These are phyloP conservation scores for Sphinx pinastri DNA, from an alignment of 2,888 invertebrate species.

Conservation along the genomic window DNA sequence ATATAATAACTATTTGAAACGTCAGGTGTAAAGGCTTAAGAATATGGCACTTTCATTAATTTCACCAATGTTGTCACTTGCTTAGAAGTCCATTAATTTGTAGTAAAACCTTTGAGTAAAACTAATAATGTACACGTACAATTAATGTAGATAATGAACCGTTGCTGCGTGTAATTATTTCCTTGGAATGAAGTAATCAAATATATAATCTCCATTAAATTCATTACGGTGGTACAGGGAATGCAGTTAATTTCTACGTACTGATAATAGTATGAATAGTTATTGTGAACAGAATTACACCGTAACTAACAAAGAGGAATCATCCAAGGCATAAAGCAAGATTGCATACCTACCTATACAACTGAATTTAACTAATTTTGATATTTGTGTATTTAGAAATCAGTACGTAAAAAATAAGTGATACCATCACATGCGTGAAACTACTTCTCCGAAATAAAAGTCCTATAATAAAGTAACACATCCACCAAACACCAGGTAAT, in stretches of 20 bases:
- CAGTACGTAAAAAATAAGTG: too few relatives aligned
- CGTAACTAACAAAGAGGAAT: too few relatives aligned
- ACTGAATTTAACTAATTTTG: too few relatives aligned
- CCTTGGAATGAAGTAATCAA: slow-evolving; percentile 21
- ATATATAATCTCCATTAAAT: slow-evolving; percentile 22
- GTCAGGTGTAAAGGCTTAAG: neutral
- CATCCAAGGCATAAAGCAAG: too few relatives aligned
- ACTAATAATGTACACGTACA: neutral
- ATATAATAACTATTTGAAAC: neutral
- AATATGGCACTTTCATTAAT: neutral
- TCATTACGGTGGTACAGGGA: slow-evolving; percentile 26
- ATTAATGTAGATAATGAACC: neutral
- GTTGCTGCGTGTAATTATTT: slow-evolving; percentile 18
- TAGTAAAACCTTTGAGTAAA: too few relatives aligned
- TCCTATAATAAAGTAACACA: too few relatives aligned
- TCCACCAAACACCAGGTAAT: too few relatives aligned
- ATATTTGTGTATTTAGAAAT: too few relatives aligned
- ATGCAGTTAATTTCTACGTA: neutral
- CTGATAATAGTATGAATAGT: neutral
- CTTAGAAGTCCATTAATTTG: slow-evolving; percentile 1
- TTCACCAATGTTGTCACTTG: neutral
- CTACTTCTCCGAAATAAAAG: too few relatives aligned
- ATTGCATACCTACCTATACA: too few relatives aligned
- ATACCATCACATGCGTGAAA: too few relatives aligned
- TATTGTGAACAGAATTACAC: neutral